Base-by-base conservation (phyloP, 2,888 invertebrate genomes). In the Nematopogon swammerdamellus region DNA sequence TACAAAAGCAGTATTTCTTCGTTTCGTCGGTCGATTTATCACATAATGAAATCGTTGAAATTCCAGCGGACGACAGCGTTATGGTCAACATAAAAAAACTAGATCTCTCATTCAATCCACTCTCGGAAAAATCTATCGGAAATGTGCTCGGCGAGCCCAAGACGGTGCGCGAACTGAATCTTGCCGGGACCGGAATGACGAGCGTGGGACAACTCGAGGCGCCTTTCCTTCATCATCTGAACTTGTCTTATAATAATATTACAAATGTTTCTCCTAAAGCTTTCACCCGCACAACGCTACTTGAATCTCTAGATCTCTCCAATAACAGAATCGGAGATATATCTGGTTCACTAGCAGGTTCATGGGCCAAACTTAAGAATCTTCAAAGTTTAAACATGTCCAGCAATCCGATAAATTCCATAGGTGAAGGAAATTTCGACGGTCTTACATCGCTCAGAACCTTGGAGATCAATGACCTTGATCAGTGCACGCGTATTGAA, bases 111-210 rank as follows among this genome's bases (percentile, higher is more conserved):
- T 89, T 86, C 56, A 95, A 95, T 77, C 92, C 93, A 0, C 65
- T 95, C 1, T 86, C 88, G 1, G 80, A 83, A 49, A 87, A 87
- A 58, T 86, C 93, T 0, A 81, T 94, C 0, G 82, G 72, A 45
- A 90, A 89, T 62, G 85, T 95, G 49, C 68, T 95, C 1, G 89
- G 89, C 20, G 94, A 95, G 63, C 95, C 95, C 0, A 95, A 95
- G 73, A 92, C 94, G 0, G 88, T 92, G 0, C 74, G 92, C 44
- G 86, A 87, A 51, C 70, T 95, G 14, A 92, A 92, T 67, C 72
- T 95, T 48, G 92, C 93, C 0, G 87, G 88, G 10, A 91, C 91
- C 3, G 89, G 90, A 11, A 87, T 95, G 29, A 82, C 73, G 52
- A 68, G 72, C 8, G 75, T 92, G 0, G 82, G 83, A 0, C 83